These are phyloP conservation scores for Muscina levida DNA, from an alignment of 2,888 invertebrate genomes.

Conservation along the genomic window DNA sequence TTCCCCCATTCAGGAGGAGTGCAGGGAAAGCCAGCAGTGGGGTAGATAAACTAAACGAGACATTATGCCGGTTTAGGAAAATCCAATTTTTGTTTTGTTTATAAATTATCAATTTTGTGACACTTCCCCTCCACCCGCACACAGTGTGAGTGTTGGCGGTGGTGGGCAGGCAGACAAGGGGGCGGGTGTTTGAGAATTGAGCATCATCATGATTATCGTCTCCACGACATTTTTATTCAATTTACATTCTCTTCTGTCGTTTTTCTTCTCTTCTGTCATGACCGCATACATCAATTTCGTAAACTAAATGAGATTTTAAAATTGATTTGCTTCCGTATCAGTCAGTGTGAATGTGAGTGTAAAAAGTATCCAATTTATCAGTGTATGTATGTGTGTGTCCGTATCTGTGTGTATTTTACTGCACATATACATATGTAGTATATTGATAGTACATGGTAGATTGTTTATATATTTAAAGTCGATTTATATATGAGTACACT, in stretches of 20 bases:
- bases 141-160: conserved; percentile 34
- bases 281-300: conserved; percentile 65
- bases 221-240: conserved; percentile 44
- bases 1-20: conserved; percentile 9
- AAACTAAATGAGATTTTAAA: conserved; percentile 77
- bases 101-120: conserved; percentile 74
- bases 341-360: conserved; percentile 61
- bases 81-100: conserved; percentile 71
- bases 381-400: conserved; percentile 30
- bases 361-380: conserved; percentile 29
- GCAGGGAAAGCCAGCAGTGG: not conserved
- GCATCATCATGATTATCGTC: conserved; percentile 22
- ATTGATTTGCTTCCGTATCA: conserved; percentile 73
- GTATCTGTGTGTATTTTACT: not conserved
- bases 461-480: conserved; percentile 34
- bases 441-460: conserved; percentile 22
- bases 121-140: conserved; percentile 48
- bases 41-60: conserved; percentile 31
- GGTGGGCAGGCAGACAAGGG: not conserved
- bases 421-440: not conserved
- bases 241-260: conserved; percentile 29
- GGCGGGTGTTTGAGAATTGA: not conserved
- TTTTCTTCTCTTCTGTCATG: conserved; percentile 52
- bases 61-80: conserved; percentile 35
- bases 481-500: conserved; percentile 7